A percentile compares a stretch with the other conserved stretches of the same genome.
Evolutionary conservation across 2,113 vertebrate species (phyloP).

Genomic region (Tragelaphus scriptus): DNA sequence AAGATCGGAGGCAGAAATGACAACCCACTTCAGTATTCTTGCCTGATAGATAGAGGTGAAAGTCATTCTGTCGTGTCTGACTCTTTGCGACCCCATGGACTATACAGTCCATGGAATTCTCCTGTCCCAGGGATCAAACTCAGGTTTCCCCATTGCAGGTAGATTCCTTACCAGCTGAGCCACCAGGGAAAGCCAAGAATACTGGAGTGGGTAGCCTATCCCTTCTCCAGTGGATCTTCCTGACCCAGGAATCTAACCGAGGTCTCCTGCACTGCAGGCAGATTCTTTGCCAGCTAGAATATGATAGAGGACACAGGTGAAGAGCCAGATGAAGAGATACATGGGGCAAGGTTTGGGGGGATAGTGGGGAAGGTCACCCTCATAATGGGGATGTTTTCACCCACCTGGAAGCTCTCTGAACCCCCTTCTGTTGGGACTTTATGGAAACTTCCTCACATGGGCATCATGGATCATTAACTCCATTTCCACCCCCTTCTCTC

Average conservation of each 20-base stretch:
- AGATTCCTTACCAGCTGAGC: not conserved
- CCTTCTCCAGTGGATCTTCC: not conserved
- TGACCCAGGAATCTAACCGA: not conserved
- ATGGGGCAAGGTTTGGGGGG: not conserved
- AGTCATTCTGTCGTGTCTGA: not conserved
- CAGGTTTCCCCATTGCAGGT: not conserved
- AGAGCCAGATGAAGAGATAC: not conserved
- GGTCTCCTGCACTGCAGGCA: not conserved
- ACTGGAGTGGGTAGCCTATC: not conserved
- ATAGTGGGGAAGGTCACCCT: not conserved
- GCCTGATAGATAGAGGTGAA: not conserved
- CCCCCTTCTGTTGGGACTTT: not conserved
- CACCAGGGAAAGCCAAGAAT: no score
- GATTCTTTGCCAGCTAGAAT: not conserved
- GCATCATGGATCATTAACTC: not conserved
- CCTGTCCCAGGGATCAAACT: not conserved
- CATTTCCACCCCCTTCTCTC: not conserved
- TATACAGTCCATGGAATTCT: not conserved
- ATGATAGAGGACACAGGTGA: not conserved
- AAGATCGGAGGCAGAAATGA: not conserved
- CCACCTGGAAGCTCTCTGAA: not conserved
- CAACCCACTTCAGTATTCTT: not conserved
- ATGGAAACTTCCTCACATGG: not conserved
- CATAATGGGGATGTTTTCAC: not conserved
- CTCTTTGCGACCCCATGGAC: not conserved